These are phyloP conservation scores for Diabrotica balteata DNA, from an alignment of 2,888 invertebrate genomes.

Conservation along the genomic window DNA sequence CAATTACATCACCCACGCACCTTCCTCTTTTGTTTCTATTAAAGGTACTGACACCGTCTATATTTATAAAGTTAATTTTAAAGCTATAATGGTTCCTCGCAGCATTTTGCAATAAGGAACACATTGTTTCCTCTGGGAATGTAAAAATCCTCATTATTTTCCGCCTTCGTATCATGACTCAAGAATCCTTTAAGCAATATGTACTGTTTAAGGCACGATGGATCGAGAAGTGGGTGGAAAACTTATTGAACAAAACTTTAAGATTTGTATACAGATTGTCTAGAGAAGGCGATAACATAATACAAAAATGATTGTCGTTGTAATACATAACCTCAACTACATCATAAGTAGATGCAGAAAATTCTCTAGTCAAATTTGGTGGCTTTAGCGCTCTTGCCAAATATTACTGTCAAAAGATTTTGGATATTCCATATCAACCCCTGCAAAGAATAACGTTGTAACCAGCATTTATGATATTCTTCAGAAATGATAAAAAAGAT, in stretches of 20 bases:
- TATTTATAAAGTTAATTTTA: neutral
- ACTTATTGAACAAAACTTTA: neutral
- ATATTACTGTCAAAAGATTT: too few relatives aligned
- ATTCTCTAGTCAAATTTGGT: too few relatives aligned
- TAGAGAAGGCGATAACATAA: too few relatives aligned
- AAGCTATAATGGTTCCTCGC: neutral
- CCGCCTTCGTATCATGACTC: conserved; percentile 6
- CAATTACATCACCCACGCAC: conserved; percentile 1
- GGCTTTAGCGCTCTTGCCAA: too few relatives aligned
- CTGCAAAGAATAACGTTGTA: too few relatives aligned
- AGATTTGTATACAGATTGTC: too few relatives aligned
- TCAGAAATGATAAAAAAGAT: too few relatives aligned
- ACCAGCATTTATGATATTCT: too few relatives aligned
- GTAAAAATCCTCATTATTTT: conserved; percentile 2
- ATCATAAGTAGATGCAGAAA: too few relatives aligned
- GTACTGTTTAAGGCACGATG: conserved; percentile 5
- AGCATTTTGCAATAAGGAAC: conserved; percentile 8
- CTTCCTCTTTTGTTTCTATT: neutral
- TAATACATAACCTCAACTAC: too few relatives aligned
- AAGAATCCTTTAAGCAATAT: conserved; percentile 1
- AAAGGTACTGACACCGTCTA: neutral
- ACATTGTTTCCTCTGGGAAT: conserved; percentile 1
- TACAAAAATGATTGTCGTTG: too few relatives aligned
- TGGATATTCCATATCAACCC: too few relatives aligned
- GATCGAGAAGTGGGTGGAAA: neutral